Evolutionary conservation across 2,797 vertebrate genomes (phyloP).

Genomic region (Etheostoma nigrum): DNA sequence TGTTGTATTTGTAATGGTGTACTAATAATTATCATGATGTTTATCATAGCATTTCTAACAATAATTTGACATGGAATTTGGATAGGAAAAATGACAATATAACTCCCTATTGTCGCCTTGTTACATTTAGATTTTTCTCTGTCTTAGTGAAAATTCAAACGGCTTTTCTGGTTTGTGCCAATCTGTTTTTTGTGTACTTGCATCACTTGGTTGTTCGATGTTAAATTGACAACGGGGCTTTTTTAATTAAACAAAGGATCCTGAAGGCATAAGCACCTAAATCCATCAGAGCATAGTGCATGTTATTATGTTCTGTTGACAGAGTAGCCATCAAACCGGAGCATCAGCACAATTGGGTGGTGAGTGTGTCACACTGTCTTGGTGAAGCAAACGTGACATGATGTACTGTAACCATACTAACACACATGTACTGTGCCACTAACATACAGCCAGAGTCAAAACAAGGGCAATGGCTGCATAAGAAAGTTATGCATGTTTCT

Average conservation of each 20-base stretch:
- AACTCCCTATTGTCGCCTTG: background rate
- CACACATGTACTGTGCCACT: conserved; percentile 10
- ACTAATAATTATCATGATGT: background rate
- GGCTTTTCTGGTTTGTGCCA: conserved; percentile 4
- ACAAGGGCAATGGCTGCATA: conserved; percentile 50
- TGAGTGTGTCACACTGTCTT: conserved; percentile 10
- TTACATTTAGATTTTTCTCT: background rate
- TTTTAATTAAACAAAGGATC: conserved; percentile 36
- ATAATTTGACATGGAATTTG: background rate
- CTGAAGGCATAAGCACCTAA: conserved; percentile 17
- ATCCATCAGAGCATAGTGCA: conserved; percentile 22
- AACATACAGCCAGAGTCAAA: conserved; percentile 50
- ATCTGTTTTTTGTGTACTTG: background rate
- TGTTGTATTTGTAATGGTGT: background rate
- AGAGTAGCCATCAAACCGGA: conserved; percentile 35
- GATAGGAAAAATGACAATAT: background rate
- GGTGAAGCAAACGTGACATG: conserved; percentile 27
- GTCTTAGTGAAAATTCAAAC: background rate
- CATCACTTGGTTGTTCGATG: conserved; percentile 7
- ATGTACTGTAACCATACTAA: background rate
- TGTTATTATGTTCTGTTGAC: conserved; percentile 60
- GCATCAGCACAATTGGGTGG: conserved; percentile 5
- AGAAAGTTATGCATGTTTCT: conserved; percentile 57
- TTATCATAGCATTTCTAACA: background rate
- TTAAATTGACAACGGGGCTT: conserved; percentile 9